A percentile compares a stretch with the other conserved stretches of the same genome.
These are phyloP conservation scores for Tetraodon nigroviridis DNA, from an alignment of 2,113 vertebrate species.

Conservation along the genomic window DNA sequence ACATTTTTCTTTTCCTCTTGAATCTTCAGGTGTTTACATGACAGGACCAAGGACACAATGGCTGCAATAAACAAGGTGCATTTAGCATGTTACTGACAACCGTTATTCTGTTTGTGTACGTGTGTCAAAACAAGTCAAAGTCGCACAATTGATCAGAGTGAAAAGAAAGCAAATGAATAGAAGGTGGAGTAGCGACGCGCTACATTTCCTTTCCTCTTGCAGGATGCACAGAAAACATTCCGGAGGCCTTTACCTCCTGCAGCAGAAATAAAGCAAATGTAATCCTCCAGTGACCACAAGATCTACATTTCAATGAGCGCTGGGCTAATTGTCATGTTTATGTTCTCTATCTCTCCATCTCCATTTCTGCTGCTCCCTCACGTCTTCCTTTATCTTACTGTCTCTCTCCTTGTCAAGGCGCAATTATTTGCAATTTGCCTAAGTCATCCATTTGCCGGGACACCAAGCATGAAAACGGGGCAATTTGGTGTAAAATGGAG, in stretches of 20 bases:
- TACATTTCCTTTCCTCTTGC: constrained; percentile 5
- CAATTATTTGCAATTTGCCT: constrained; percentile 99
- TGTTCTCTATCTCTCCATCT: constrained; percentile 89
- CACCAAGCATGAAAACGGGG: constrained; percentile 99
- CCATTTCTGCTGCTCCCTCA: constrained; percentile 76
- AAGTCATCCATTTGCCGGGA: constrained; percentile 99
- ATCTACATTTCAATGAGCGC: constrained; percentile 88
- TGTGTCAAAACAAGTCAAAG: constrained; percentile 17
- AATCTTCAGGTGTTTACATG: no score
- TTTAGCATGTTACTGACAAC: not conserved
- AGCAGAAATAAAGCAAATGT: constrained; percentile 12
- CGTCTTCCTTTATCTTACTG: constrained; percentile 84
- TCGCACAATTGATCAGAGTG: not conserved
- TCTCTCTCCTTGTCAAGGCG: constrained; percentile 86
- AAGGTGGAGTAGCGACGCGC: not conserved
- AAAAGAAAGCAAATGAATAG: constrained; percentile 1
- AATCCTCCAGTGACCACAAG: constrained; percentile 80
- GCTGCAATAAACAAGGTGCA: not conserved
- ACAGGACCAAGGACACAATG: not conserved
- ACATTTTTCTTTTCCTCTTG: no score
- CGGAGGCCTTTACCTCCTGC: constrained; percentile 3
- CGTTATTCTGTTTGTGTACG: not conserved
- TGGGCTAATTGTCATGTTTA: constrained; percentile 95
- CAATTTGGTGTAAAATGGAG: constrained; percentile 97
- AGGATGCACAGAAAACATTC: not conserved